Base-by-base conservation (phyloP, 2,113 vertebrate species). In the Fregetta grallaria region DNA sequence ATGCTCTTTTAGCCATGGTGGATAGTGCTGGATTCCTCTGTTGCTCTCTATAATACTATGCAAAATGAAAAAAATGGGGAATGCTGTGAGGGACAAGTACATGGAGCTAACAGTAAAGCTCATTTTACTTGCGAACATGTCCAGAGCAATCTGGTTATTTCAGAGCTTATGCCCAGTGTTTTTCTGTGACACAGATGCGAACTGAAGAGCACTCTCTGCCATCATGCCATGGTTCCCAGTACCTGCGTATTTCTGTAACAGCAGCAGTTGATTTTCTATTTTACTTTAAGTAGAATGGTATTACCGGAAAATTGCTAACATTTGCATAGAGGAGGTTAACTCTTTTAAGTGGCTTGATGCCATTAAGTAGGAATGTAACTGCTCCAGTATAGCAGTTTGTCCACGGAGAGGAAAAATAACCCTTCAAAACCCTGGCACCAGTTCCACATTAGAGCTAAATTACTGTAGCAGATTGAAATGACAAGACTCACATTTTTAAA, bases 401-500 rank as follows among this genome's bases (percentile, higher is more conserved):
- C 75, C 66, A 83, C 0, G 6, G 72, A 95, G 83, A 93, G 71
- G 76, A 91, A 96, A 96, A 95, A 96, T 88, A 93, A 72, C 77
- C 79, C 76, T 91, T 96, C 84, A 93, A 78, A 95, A 68, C 38
- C 36, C 49, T 93, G 84, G 93, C 87, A 91, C 44, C n/a, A 42
- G 44, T 82, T 95, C 49, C 27, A 73, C 66, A 27, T 79, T 82
- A 90, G 70, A 94, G 50, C 62, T 86, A 66, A 95, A 92, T 72
- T 90, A 78, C 86, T 95, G 70, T 76, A 92, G 74, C 92, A 96
- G 89, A 95, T 79, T 94, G 89, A 92, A 95, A 82, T 77, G 71
- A 94, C 82, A 94, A 88, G 59, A 72, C 44, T 77, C 19, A 8
- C 63, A 58, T 84, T 94, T 84, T 88, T 14, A 91, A 96, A 86